Percentiles rank a stretch among this genome's conserved stretches.
These are phyloP conservation scores for Sipha maydis DNA, from an alignment of 2,888 invertebrate genomes.

Conservation along the genomic window DNA sequence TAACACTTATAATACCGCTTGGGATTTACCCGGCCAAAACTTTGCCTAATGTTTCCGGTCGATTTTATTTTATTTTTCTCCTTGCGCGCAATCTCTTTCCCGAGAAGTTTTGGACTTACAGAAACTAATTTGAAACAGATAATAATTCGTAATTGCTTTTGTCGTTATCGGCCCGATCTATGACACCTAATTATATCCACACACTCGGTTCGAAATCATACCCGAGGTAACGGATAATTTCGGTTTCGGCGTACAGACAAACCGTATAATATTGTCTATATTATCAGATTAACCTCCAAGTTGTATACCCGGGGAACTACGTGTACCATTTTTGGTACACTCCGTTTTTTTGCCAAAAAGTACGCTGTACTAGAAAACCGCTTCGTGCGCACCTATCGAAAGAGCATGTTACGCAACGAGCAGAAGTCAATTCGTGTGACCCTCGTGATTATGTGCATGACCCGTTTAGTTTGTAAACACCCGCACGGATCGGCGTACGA, in stretches of 20 bases:
- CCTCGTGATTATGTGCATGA: slow-evolving; percentile 5
- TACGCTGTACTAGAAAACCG: too few relatives aligned
- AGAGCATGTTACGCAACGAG: neutral
- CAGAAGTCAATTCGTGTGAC: slow-evolving; percentile 20
- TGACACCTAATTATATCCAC: slow-evolving; percentile 15
- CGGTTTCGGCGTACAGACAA: neutral
- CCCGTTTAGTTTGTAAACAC: neutral
- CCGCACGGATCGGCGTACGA: too few relatives aligned
- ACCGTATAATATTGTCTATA: too few relatives aligned
- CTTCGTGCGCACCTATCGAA: too few relatives aligned
- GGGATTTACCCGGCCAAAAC: slow-evolving; percentile 16
- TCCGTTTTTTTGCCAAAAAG: too few relatives aligned
- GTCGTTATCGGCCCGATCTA: slow-evolving; percentile 35
- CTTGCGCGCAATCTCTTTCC: neutral
- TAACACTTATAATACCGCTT: neutral
- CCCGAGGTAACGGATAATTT: slow-evolving; percentile 4
- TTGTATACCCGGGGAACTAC: too few relatives aligned
- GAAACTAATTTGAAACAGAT: slow-evolving; percentile 51
- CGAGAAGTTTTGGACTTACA: slow-evolving; percentile 23
- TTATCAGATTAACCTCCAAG: too few relatives aligned
- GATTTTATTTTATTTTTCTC: neutral
- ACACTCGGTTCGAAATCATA: neutral
- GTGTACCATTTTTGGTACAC: too few relatives aligned
- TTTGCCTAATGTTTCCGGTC: slow-evolving; percentile 16
- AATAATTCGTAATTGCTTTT: slow-evolving; percentile 46